Percentiles rank a stretch among this genome's conserved stretches.
These are phyloP conservation scores for Yponomeuta sedellus DNA, from an alignment of 2,888 invertebrate species.

Conservation along the genomic window DNA sequence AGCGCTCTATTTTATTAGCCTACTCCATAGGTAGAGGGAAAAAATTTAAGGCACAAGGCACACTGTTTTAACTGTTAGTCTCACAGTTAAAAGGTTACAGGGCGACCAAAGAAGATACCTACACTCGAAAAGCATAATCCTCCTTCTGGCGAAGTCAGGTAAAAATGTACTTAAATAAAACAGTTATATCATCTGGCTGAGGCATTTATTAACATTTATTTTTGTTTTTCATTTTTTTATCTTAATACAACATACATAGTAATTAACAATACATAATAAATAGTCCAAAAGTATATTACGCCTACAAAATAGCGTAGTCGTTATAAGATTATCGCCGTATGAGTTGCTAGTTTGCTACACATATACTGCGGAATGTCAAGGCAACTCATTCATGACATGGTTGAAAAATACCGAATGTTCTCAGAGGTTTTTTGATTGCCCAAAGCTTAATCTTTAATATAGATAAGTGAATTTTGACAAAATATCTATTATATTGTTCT, in stretches of 20 bases:
- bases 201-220: conserved; percentile 78
- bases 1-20: too few relatives aligned
- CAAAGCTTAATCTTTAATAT: background rate
- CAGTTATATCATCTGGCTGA: conserved; percentile 48
- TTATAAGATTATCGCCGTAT: conserved; percentile 74
- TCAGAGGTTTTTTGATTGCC: conserved; percentile 34
- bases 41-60: too few relatives aligned
- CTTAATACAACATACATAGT: conserved; percentile 78
- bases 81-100: too few relatives aligned
- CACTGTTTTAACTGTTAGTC: too few relatives aligned
- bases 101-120: background rate
- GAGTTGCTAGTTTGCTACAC: conserved; percentile 70
- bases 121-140: background rate
- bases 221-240: conserved; percentile 71
- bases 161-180: conserved; percentile 2
- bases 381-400: conserved; percentile 63
- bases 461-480: background rate
- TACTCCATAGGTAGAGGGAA: too few relatives aligned
- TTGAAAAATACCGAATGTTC: conserved; percentile 55
- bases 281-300: conserved; percentile 78
- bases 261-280: conserved; percentile 77
- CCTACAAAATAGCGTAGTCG: conserved; percentile 77
- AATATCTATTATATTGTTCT: background rate
- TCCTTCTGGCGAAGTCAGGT: too few relatives aligned
- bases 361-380: conserved; percentile 54